Evolutionary conservation across 2,888 invertebrate genomes (phyloP).

Genomic region (Lymantria monacha): DNA sequence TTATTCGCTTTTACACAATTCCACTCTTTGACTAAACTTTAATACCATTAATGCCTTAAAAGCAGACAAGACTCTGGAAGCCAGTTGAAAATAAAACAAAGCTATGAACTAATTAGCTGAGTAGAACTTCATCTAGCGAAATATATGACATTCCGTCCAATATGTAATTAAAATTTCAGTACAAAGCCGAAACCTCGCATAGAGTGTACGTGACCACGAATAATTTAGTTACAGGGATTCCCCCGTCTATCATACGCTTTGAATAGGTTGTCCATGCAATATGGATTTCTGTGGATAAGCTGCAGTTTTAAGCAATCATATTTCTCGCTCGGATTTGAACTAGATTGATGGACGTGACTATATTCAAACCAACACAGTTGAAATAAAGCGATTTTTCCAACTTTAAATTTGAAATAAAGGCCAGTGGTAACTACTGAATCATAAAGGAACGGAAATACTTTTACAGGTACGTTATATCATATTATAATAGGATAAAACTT

Average conservation of each 20-base stretch:
- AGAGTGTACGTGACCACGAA: constrained; percentile 68
- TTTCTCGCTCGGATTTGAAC: not conserved
- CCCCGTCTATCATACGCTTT: constrained; percentile 63
- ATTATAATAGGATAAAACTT: no score
- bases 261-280: constrained; percentile 27
- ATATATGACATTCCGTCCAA: constrained; percentile 26
- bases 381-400: no score
- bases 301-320: constrained; percentile 3
- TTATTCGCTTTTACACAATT: no score
- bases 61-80: not conserved
- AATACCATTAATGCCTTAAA: not conserved
- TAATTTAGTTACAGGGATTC: constrained; percentile 67
- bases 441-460: no score
- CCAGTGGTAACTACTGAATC: no score
- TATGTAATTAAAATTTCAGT: constrained; percentile 72
- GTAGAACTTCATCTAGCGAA: constrained; percentile 23
- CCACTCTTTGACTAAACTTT: no score
- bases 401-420: no score
- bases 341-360: not conserved
- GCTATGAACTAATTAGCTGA: constrained; percentile 18
- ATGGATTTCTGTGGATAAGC: constrained; percentile 10
- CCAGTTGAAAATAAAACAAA: constrained; percentile 5
- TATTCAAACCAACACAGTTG: not conserved
- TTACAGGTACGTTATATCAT: no score
- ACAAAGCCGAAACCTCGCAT: constrained; percentile 65